Conservation (phyloP, 1,140 invertebrate species). For the Tetragonula clypearis region DNA sequence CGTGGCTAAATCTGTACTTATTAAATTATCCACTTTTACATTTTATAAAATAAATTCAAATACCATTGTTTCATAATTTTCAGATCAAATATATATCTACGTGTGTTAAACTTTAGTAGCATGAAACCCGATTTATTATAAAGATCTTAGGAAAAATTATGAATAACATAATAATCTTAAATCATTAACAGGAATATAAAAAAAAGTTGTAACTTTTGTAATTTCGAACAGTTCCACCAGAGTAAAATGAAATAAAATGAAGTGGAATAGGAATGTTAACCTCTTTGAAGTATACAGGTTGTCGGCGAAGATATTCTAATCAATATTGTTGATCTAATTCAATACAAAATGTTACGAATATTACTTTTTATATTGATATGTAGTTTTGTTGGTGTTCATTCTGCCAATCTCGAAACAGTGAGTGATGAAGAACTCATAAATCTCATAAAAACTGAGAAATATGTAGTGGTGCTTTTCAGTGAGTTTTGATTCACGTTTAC, state of each 20-base stretch:
- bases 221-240: neutral
- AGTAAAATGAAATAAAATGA: neutral
- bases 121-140: neutral
- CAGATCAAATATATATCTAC: neutral
- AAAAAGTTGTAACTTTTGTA: neutral
- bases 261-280: constrained; percentile 9
- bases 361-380: constrained; percentile 57
- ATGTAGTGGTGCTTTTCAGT: constrained; percentile 89
- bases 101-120: neutral
- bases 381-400: constrained; percentile 16
- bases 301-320: constrained; percentile 49
- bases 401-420: constrained; percentile 82
- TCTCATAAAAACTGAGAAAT: constrained; percentile 87
- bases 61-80: neutral
- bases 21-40: neutral
- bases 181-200: neutral
- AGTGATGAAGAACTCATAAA: constrained; percentile 88
- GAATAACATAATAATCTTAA: neutral
- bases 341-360: constrained; percentile 63
- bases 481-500: constrained; percentile 77
- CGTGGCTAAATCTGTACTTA: neutral
- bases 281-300: constrained; percentile 31
- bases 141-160: neutral
- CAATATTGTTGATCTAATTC: constrained; percentile 13
- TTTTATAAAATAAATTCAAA: neutral